Base-by-base conservation (phyloP, 2,797 vertebrate species). In the Spinus pinus region DNA sequence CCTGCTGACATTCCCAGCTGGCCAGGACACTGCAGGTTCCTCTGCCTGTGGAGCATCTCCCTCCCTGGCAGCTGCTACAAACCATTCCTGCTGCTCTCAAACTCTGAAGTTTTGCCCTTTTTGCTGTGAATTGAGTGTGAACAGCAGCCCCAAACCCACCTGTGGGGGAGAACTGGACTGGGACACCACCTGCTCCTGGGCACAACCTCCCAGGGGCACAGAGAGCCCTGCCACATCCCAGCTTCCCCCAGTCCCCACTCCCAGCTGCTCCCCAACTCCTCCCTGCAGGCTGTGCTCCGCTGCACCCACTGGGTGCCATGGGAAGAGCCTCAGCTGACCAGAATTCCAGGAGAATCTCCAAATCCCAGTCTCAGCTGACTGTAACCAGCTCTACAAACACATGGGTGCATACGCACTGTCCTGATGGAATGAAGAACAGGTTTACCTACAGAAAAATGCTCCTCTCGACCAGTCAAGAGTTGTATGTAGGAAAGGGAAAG, bases 291-390 rank as follows among this genome's bases (percentile, higher is more conserved):
- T 25, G 2, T 3, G 3, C 0, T 16, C 54, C 91, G 53, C 84
- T 46, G 39, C 2, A 41, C 39, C 61, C 15, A 8, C 65, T 5
- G 5, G 6, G 17, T 5, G 58, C 14, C n/a, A 23, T 0, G 14
- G 22, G 6, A 53, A 60, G 21, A 57, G 7, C 27, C 56, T 11
- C 19, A 23, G n/a, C 5, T 33, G 67, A 60, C 37, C 25, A 23
- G 31, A 85, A 67, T 39, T 25, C 37, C 53, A 37, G 2, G 10
- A 47, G 62, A 41, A 28, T 4, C 58, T 31, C 72, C 46, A 57
- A 89, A 51, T 15, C 8, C 37, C 51, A 49, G 28, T 3, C 24
- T 50, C n/a, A 62, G 64, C 50, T 77, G 86, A 23, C 42, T 53
- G 53, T 1, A 78, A 62, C 27, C 67, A 60, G 4, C 30, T 44